Percentiles rank a stretch among this genome's conserved stretches.
Conservation (phyloP, 2,113 vertebrate genomes). For the Bungarus multicinctus region DNA sequence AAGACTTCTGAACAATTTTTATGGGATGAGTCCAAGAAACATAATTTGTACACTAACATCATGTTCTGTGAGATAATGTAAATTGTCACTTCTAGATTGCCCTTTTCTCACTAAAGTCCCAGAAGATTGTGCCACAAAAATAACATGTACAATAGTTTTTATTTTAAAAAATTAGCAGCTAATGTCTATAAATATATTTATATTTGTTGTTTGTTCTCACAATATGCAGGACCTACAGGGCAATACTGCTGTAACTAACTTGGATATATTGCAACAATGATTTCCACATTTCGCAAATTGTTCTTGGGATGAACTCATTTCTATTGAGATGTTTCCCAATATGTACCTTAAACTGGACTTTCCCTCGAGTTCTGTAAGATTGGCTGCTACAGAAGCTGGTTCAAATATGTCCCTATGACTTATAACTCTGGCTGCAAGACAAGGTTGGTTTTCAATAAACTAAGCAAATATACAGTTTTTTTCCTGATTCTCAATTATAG, state of each 20-base stretch:
- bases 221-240: not conserved
- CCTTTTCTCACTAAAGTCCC: not conserved
- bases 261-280: not conserved
- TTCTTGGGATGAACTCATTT: conserved; percentile 3
- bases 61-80: not conserved
- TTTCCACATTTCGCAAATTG: not conserved
- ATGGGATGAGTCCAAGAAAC: not conserved
- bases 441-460: not conserved
- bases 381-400: not conserved
- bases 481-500: not conserved
- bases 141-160: not conserved
- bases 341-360: not conserved
- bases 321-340: not conserved
- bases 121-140: not conserved
- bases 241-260: not conserved
- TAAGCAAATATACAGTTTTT: not conserved
- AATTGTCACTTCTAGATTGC: not conserved
- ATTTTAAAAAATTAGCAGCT: not conserved
- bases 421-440: not conserved
- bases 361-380: not conserved
- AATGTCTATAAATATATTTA: not conserved
- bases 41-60: not conserved
- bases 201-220: not conserved
- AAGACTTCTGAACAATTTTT: not conserved
- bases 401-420: conserved; percentile 8